Evolutionary conservation across 2,888 invertebrate genomes (phyloP), one percentile per base, ranked within the genome.

Genomic region (Subacronicta megacephala): DNA sequence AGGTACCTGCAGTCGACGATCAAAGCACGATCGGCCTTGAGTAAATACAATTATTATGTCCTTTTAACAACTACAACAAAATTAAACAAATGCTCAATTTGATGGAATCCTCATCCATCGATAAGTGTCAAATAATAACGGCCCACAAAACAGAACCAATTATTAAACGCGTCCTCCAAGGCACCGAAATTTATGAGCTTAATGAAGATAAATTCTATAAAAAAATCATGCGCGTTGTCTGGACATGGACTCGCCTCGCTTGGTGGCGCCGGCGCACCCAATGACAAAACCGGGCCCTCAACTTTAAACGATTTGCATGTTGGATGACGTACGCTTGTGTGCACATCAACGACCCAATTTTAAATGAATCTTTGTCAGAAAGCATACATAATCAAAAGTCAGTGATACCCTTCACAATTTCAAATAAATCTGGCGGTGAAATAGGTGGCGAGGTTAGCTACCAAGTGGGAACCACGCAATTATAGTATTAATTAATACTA

Each of bases 221-320:
- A 66, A 36, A 47, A 26, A 5, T 23, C n/a, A 6, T 29, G 20
- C 23, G 9, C n/a, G 26, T 10, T 12, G 31, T 41, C 60, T 41
- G 23, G 31, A 31, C 31, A n/a, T 15, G 36, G 40, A 20, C 64
- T 17, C 52, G 56, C 49, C 33, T 47, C 16, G 29, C n/a, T 18
- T 26, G 17, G 17, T 20, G 52, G 40, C 63, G 66, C 62, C 42
- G 46, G 60, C 65, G 65, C 72, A 68, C 62, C 70, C 71, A 55
- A 52, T 72, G 66, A 67, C 65, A 63, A 59, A 68, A 71, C 61
- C 58, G 49, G 46, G 56, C 72, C 54, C 58, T 68, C 59, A 50
- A 59, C 56, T 49, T 64, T 45, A 43, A 57, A 55, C 53, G 29
- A 63, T 72, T 67, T 67, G 55, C 68, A 67, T 72, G 40, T 51